phyloP scores from a whole-genome alignment of 2,797 vertebrate genomes.

The Cyprinodon diabolis region DNA sequence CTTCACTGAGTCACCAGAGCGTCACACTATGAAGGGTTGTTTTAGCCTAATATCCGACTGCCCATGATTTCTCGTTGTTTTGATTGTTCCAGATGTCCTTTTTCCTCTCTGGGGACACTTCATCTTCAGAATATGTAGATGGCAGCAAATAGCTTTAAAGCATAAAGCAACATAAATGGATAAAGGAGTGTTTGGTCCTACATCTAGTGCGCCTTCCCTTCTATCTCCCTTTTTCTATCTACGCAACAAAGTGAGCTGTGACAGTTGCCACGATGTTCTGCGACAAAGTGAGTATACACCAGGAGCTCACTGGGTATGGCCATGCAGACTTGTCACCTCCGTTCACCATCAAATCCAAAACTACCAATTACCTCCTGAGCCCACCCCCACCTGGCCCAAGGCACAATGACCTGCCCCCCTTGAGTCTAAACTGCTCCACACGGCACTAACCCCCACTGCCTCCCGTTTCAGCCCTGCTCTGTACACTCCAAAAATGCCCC shows the following conservation, averaged over 20 bases:
- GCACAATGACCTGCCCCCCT: conserved; percentile 63
- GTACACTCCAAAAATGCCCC: conserved; percentile 56
- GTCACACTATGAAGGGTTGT: conserved; percentile 47
- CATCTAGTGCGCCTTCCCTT: not conserved
- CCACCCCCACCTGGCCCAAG: conserved; percentile 70
- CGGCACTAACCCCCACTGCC: conserved; percentile 47
- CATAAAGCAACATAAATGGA: conserved; percentile 12
- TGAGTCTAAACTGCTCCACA: conserved; percentile 40
- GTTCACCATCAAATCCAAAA: conserved; percentile 84
- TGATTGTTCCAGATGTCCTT: conserved; percentile 31
- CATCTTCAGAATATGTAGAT: conserved; percentile 10
- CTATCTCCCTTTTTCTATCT: conserved; percentile 20
- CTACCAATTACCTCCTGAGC: conserved; percentile 89
- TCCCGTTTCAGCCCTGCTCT: conserved; percentile 44
- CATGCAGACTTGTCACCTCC: conserved; percentile 85
- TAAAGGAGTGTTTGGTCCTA: conserved; percentile 9
- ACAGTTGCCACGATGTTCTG: conserved; percentile 83
- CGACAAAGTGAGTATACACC: conserved; percentile 90
- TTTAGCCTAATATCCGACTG: conserved; percentile 18
- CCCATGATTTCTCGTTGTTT: conserved; percentile 18
- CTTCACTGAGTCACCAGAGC: conserved; percentile 67
- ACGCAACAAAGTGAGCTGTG: conserved; percentile 60
- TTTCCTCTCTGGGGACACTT: conserved; percentile 27
- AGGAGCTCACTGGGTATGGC: conserved; percentile 81
- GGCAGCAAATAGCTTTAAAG: conserved; percentile 6